phyloP scores from a whole-genome alignment of 2,113 vertebrate genomes.

The Anser cygnoides region DNA sequence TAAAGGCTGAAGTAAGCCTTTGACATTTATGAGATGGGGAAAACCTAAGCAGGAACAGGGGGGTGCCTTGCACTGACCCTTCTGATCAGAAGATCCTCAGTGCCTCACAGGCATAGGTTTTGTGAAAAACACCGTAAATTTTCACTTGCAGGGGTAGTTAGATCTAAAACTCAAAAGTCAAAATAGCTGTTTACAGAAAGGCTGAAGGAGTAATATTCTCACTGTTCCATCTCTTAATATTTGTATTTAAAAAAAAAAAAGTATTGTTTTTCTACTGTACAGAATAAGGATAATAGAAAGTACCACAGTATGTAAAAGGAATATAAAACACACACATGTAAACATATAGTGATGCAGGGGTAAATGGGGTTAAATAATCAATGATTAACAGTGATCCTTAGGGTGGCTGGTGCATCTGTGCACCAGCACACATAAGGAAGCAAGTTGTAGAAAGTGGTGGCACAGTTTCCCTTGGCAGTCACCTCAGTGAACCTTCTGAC shows the following conservation, averaged over 20 bases:
- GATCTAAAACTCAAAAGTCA: not conserved
- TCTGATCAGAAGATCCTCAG: not conserved
- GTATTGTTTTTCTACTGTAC: not conserved
- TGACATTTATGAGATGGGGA: not conserved
- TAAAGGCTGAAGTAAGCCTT: not conserved
- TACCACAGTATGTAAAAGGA: not conserved
- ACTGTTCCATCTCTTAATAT: not conserved
- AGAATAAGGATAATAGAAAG: not conserved
- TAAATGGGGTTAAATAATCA: not conserved
- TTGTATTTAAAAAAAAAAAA: not conserved
- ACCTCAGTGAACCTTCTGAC: not conserved
- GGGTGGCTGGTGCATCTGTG: accelerated
- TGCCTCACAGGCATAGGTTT: not conserved
- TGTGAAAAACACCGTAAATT: not conserved
- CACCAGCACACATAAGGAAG: not conserved
- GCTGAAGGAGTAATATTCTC: not conserved
- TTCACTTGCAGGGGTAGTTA: not conserved
- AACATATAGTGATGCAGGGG: not conserved
- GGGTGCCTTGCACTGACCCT: not conserved
- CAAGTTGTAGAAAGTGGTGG: not conserved
- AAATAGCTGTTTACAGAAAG: not conserved
- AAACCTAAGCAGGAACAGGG: not conserved
- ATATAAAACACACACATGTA: not conserved
- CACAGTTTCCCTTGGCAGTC: not conserved
- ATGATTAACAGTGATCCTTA: not conserved